Base-by-base conservation (phyloP, 2,113 vertebrate species). In the Megaceryle maxima region DNA sequence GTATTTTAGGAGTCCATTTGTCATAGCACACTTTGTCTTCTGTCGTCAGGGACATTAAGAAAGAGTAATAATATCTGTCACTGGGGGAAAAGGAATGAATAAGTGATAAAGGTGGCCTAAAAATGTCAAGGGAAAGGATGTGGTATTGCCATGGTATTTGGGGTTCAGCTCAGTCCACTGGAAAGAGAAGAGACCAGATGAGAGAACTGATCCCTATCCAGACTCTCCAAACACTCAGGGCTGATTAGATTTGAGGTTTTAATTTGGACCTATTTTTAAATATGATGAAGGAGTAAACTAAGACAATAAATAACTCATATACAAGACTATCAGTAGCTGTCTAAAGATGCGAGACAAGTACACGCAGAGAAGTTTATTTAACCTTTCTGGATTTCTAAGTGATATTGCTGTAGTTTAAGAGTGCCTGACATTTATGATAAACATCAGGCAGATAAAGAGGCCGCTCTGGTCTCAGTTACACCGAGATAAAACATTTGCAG, bases 61-160 rank as follows among this genome's bases (percentile, higher is more conserved):
- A 87, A 94, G 81, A 96, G 94, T 90, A 96, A 94, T 95, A 79
- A 82, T 46, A 56, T 91, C 92, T 66, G 78, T 94, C 96, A 87
- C 15, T 15, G 48, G 62, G 66, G 44, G 4, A 41, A 74, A 89
- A 92, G 83, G 78, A 96, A 96, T 95, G 94, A 97, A 96, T 96
- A 96, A 97, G 81, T 97, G 94, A 97, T 96, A 97, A 96, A 96
- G 94, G 87, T 67, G 92, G 95, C 96, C 96, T 96, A 91, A 96
- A 96, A 96, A 96, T 83, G 94, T 96, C 92, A 91, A 85, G 95
- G 90, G 88, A 87, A 95, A 89, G 92, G 92, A 94, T 92, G 88
- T 4, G 3, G 91, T 82, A 73, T 74, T 85, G 96, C 95, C 81
- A 8, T 19, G 62, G 92, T 22, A 73, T 94, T 91, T 92, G 94